Evolutionary conservation across 2,113 vertebrate species (phyloP).

Genomic region (Setophaga kirtlandii): DNA sequence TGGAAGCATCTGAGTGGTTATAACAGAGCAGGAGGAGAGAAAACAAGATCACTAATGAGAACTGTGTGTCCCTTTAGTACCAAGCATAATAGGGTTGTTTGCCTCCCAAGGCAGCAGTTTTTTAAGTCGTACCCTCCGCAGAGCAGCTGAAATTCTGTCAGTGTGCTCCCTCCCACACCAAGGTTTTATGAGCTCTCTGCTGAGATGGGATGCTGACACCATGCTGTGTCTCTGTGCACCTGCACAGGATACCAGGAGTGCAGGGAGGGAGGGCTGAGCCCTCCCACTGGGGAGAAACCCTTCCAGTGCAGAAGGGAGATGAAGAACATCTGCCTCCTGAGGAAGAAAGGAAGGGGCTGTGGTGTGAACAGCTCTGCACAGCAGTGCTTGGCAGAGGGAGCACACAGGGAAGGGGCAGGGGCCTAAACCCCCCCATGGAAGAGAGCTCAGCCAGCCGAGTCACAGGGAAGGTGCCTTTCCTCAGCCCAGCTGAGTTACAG

Average conservation of each 20-base stretch:
- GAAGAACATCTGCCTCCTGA: neutral
- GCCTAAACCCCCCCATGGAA: neutral
- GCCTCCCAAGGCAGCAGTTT: neutral
- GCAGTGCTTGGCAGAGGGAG: accelerated
- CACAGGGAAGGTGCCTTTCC: neutral
- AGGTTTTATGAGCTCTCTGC: neutral
- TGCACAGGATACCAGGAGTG: accelerated
- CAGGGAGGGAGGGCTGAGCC: neutral
- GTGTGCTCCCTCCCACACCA: neutral
- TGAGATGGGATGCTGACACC: neutral
- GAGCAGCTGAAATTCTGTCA: neutral
- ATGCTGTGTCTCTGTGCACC: accelerated
- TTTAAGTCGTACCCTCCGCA: neutral
- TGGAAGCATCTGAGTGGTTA: neutral
- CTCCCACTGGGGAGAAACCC: neutral
- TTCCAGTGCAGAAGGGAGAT: neutral
- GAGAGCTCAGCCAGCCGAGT: neutral
- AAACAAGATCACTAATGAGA: conserved; percentile 43
- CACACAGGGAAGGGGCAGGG: accelerated
- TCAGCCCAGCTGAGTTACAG: too few species aligned
- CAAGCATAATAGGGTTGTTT: neutral
- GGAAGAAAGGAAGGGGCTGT: neutral
- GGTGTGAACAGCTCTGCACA: neutral
- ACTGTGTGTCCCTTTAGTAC: conserved; percentile 23
- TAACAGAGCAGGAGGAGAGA: conserved; percentile 9